These are phyloP conservation scores for Camelus bactrianus DNA, from an alignment of 2,113 vertebrate genomes.

Conservation along the genomic window DNA sequence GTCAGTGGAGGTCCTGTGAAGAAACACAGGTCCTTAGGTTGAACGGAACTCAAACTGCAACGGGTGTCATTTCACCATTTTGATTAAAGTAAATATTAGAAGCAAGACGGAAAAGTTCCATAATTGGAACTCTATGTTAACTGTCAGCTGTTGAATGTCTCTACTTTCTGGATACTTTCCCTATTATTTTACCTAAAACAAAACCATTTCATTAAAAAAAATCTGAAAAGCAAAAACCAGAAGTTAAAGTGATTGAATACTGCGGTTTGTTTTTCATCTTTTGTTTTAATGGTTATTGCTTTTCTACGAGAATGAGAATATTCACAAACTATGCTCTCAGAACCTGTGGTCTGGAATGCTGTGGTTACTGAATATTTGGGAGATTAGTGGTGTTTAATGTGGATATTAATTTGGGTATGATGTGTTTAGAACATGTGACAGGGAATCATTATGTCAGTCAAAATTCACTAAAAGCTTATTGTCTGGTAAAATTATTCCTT, in stretches of 20 bases:
- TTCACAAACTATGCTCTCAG: background rate
- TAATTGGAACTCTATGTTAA: background rate
- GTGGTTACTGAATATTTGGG: background rate
- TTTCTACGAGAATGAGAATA: background rate
- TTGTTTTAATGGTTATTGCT: background rate
- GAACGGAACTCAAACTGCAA: background rate
- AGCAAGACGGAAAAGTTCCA: background rate
- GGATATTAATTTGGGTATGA: background rate
- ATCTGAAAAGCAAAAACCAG: background rate
- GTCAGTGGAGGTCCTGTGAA: background rate
- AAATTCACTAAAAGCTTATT: slow-evolving; percentile 46
- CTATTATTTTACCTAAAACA: background rate
- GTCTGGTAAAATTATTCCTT: slow-evolving; percentile 51
- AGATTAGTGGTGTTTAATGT: background rate
- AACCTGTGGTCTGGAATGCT: slow-evolving; percentile 16
- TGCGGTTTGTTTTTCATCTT: slow-evolving; percentile 35
- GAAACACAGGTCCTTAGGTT: background rate
- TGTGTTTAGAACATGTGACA: slow-evolving; percentile 9
- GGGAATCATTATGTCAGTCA: slow-evolving; percentile 54
- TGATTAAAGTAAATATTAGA: background rate
- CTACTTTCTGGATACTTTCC: slow-evolving; percentile 10
- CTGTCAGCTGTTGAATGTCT: background rate
- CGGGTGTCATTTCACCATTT: background rate
- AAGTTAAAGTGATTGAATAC: background rate
- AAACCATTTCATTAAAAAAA: slow-evolving; percentile 22